Conservation (phyloP, 1,140 invertebrate species). For the Amyelois transitella region DNA sequence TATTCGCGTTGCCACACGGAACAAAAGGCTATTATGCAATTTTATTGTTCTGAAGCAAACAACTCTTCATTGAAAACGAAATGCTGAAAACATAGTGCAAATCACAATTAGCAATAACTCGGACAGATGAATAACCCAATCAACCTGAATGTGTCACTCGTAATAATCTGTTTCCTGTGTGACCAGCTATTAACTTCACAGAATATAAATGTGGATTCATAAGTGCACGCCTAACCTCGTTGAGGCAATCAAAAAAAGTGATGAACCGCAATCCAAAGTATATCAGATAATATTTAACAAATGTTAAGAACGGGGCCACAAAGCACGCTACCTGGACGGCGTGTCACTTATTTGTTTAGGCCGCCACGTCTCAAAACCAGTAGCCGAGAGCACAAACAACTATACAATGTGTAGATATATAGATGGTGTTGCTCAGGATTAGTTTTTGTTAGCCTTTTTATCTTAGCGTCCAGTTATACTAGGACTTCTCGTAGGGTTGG, state of each 20-base stretch:
- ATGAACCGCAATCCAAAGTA: conserved; percentile 28
- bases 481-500: conserved; percentile 44
- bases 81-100: neutral
- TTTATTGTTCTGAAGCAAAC: neutral
- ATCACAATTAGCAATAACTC: neutral
- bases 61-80: neutral
- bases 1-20: conserved; percentile 1
- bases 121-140: neutral
- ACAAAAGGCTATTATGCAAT: conserved; percentile 1
- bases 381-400: conserved; percentile 48
- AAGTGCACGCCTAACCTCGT: neutral
- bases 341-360: conserved; percentile 72
- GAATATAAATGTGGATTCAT: neutral
- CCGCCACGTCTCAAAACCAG: conserved; percentile 62
- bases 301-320: conserved; percentile 53
- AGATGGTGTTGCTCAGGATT: conserved; percentile 29
- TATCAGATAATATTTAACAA: conserved; percentile 70
- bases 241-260: conserved; percentile 8
- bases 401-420: conserved; percentile 45
- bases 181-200: neutral
- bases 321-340: conserved; percentile 53
- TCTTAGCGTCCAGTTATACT: conserved; percentile 51
- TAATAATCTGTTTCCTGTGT: neutral
- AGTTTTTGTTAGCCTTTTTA: conserved; percentile 65
- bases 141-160: neutral